Evolutionary conservation across 2,113 vertebrate species (phyloP).

Genomic region (Chlorodrepanis virens): DNA sequence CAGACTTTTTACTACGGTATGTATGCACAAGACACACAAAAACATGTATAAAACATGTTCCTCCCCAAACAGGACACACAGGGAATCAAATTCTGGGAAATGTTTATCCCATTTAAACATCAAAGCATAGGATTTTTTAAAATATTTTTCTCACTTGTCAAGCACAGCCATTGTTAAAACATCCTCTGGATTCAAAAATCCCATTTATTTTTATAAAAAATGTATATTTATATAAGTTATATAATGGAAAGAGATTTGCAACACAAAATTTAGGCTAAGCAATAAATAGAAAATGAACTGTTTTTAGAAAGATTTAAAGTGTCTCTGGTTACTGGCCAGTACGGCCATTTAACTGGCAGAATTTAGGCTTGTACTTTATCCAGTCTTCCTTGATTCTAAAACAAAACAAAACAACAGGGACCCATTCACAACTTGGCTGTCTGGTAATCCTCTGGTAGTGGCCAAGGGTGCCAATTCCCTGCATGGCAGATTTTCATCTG

Average conservation of each 20-base stretch:
- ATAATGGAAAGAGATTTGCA: not conserved
- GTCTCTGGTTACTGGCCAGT: not conserved
- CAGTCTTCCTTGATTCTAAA: not conserved
- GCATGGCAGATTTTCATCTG: not conserved
- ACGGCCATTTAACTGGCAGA: not conserved
- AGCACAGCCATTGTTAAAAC: not conserved
- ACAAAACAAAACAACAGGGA: not conserved
- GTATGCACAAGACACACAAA: not conserved
- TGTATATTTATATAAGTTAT: not conserved
- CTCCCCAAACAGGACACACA: fast-evolving
- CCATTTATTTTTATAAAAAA: not conserved
- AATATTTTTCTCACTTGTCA: not conserved
- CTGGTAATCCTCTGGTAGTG: not conserved
- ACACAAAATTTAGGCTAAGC: not conserved
- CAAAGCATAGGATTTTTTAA: fast-evolving
- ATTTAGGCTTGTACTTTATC: not conserved
- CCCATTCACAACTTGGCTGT: not conserved
- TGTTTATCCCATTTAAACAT: not conserved
- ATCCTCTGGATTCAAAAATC: not conserved
- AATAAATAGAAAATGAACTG: not conserved
- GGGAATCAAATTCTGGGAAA: not conserved
- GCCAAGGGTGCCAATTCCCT: not conserved
- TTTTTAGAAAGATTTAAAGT: not conserved
- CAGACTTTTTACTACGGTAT: not conserved
- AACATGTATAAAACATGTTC: not conserved